Evolutionary conservation across 37 sponge, comb jelly and placozoan species (phyloP).

Genomic region (Bolinopsis microptera): DNA sequence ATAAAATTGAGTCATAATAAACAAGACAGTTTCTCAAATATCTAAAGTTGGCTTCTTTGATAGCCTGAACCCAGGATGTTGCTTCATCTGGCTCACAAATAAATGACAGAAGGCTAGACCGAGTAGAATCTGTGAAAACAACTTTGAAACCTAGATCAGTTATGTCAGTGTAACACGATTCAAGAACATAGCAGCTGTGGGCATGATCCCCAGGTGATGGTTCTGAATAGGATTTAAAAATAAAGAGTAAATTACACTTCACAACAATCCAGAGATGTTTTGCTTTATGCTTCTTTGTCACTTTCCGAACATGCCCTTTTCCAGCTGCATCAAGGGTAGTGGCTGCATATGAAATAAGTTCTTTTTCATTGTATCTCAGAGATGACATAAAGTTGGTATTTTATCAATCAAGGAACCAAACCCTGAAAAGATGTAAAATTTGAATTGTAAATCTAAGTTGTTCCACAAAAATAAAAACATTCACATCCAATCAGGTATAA

Average conservation of each 20-base stretch:
- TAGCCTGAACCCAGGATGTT: not conserved
- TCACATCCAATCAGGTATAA: too few species aligned
- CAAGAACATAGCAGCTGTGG: constrained; percentile 30
- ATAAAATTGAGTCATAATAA: not conserved
- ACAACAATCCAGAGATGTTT: constrained; percentile 6
- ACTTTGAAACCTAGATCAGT: not conserved
- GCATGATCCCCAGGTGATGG: not conserved
- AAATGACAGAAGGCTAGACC: not conserved
- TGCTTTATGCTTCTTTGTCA: not conserved
- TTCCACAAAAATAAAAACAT: too few species aligned
- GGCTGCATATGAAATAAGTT: not conserved
- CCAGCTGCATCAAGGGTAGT: not conserved
- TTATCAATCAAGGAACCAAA: too few species aligned
- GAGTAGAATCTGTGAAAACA: not conserved
- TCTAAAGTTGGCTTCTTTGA: not conserved
- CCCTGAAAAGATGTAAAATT: too few species aligned
- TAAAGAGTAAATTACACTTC: not conserved
- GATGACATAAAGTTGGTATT: too few species aligned
- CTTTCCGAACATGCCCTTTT: not conserved
- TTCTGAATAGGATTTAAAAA: not conserved
- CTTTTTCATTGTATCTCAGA: not conserved
- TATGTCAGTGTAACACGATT: not conserved
- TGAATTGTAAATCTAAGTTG: too few species aligned
- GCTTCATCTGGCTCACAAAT: not conserved
- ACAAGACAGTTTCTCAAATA: not conserved